phyloP scores from a whole-genome alignment of 2,113 vertebrate genomes.

The Oreochromis tanganicae region DNA sequence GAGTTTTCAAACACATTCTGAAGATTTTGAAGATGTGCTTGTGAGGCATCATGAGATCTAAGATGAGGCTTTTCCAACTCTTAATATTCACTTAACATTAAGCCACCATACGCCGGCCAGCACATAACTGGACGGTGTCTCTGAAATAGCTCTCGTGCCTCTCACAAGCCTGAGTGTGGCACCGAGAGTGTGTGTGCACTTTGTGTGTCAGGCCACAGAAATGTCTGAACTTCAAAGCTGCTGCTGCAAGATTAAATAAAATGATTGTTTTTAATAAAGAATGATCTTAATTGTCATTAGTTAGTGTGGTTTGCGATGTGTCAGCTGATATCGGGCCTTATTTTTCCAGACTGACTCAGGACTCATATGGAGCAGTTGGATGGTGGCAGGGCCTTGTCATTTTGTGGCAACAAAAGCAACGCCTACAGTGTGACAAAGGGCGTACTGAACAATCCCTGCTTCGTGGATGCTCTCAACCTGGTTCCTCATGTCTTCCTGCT shows the following conservation, averaged over 20 bases:
- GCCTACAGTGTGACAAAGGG: constrained; percentile 82
- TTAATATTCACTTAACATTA: not conserved
- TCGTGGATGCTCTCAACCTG: constrained; percentile 95
- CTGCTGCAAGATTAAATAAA: not conserved
- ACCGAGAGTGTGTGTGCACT: not conserved
- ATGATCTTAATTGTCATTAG: not conserved
- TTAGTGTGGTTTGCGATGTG: not conserved
- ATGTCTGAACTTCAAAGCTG: not conserved
- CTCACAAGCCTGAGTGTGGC: not conserved
- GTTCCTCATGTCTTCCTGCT: constrained; percentile 96
- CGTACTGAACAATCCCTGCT: constrained; percentile 89
- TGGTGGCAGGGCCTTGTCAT: constrained; percentile 83
- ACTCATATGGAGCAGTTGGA: constrained; percentile 14
- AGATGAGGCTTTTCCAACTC: not conserved
- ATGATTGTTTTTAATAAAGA: not conserved
- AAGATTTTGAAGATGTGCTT: not conserved
- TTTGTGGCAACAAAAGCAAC: constrained; percentile 82
- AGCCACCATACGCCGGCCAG: not conserved
- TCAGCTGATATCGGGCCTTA: not conserved
- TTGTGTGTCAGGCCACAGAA: not conserved
- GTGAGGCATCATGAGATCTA: not conserved
- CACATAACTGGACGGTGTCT: not conserved
- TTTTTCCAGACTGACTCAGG: constrained; percentile 13
- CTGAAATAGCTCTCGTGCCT: not conserved
- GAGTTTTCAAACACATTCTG: not conserved